These are phyloP conservation scores for Zonotrichia leucophrys DNA, from an alignment of 2,113 vertebrate genomes.

Conservation along the genomic window DNA sequence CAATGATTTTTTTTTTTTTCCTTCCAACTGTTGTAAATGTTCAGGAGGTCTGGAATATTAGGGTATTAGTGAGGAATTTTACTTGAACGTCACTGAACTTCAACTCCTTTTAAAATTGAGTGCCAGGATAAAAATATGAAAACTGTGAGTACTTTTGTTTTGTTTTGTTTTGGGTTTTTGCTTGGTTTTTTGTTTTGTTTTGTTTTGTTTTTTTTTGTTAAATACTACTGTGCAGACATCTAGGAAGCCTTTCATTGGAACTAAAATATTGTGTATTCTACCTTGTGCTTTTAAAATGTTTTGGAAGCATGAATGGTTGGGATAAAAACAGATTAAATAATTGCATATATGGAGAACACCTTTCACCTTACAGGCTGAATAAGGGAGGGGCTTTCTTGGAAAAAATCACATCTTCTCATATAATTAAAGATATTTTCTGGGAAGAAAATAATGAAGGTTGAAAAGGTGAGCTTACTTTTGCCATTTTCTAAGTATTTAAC, in stretches of 20 bases:
- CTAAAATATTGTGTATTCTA: not conserved
- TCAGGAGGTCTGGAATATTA: not conserved
- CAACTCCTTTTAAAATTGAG: not conserved
- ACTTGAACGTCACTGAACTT: not conserved
- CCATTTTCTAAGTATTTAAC: not conserved
- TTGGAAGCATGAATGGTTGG: not conserved
- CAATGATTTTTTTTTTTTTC: conserved; percentile 9
- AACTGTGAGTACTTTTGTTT: not conserved
- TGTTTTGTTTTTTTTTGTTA: not conserved
- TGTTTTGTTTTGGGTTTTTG: no score
- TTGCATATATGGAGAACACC: not conserved
- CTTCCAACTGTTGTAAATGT: not conserved
- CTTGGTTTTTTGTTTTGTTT: no score
- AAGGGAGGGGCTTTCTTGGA: not conserved
- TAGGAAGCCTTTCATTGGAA: not conserved
- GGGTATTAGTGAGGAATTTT: not conserved
- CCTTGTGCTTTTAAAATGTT: not conserved
- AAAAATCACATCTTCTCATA: not conserved
- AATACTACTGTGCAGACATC: not conserved
- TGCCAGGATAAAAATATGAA: not conserved
- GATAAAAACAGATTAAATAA: not conserved
- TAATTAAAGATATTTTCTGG: not conserved
- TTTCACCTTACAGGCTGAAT: not conserved
- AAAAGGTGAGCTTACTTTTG: not conserved
- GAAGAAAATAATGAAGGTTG: not conserved